Conservation (phyloP, 2,797 vertebrate species). For the Paramormyrops hopkinsi region DNA sequence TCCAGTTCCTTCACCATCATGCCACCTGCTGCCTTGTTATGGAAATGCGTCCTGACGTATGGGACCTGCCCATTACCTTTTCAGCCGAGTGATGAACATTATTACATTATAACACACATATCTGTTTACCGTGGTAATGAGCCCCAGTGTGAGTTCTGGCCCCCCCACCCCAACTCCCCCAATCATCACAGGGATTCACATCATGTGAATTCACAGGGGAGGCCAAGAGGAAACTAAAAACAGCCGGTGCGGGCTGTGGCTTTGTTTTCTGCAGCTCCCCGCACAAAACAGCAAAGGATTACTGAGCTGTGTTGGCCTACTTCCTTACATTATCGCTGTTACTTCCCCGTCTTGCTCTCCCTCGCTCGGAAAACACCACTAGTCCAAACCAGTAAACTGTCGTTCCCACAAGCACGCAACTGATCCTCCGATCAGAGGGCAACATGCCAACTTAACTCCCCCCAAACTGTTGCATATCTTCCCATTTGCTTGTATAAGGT, state of each 20-base stretch:
- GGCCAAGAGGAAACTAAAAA: constrained; percentile 29
- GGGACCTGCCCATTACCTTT: not conserved
- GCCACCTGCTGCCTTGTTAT: not conserved
- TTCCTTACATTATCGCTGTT: constrained; percentile 8
- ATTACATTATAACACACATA: constrained; percentile 1
- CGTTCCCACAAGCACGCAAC: not conserved
- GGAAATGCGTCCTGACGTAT: not conserved
- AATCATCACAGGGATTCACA: constrained; percentile 50
- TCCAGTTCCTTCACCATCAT: not conserved
- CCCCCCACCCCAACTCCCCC: constrained; percentile 40
- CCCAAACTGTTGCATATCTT: not conserved
- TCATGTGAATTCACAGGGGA: constrained; percentile 53
- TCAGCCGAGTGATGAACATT: constrained; percentile 1
- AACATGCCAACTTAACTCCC: not conserved
- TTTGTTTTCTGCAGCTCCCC: not conserved
- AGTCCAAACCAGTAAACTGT: not conserved
- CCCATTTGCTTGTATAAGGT: not conserved
- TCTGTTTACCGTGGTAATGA: constrained; percentile 62
- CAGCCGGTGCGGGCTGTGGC: constrained; percentile 26
- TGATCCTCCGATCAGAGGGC: not conserved
- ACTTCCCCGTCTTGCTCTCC: not conserved
- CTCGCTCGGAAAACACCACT: not conserved
- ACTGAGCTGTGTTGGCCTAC: constrained; percentile 17
- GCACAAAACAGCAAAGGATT: not conserved
- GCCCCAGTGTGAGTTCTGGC: constrained; percentile 52